Evolutionary conservation across 2,888 invertebrate species (phyloP).

Genomic region (Harpalus rubripes): DNA sequence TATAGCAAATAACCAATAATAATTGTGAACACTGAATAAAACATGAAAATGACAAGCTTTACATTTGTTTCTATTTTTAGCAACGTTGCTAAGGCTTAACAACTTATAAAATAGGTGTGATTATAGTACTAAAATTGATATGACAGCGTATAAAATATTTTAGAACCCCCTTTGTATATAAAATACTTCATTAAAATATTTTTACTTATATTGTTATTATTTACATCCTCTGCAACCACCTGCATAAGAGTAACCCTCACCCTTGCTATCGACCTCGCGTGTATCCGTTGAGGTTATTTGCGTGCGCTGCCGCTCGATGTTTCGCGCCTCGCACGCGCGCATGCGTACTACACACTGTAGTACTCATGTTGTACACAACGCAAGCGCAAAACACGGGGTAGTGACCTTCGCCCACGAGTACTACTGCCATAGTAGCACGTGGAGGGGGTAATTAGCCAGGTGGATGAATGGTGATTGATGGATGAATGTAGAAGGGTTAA

Average conservation of each 20-base stretch:
- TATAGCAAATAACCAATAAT: too few relatives aligned
- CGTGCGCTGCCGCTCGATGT: slow-evolving; percentile 51
- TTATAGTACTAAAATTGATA: too few relatives aligned
- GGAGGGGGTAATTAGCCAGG: slow-evolving; percentile 43
- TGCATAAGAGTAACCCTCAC: background rate
- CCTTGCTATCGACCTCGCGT: background rate
- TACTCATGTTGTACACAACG: background rate
- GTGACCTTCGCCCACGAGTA: slow-evolving; percentile 37
- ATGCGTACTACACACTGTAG: background rate
- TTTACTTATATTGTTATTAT: background rate
- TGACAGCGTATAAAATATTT: background rate
- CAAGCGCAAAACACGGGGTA: slow-evolving; percentile 16
- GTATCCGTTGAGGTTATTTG: slow-evolving; percentile 27
- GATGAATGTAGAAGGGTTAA: background rate
- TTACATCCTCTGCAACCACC: background rate
- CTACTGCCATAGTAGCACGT: slow-evolving; percentile 11
- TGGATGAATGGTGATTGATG: slow-evolving; percentile 50
- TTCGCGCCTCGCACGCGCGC: slow-evolving; percentile 36
- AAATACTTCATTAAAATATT: background rate
- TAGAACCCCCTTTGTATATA: background rate
- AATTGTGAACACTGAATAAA: too few relatives aligned
- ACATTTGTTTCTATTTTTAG: too few relatives aligned
- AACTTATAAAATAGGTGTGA: too few relatives aligned
- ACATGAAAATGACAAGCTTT: too few relatives aligned
- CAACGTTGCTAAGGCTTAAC: too few relatives aligned